These are phyloP conservation scores for Masticophis lateralis DNA, from an alignment of 2,797 vertebrate species.

Conservation along the genomic window DNA sequence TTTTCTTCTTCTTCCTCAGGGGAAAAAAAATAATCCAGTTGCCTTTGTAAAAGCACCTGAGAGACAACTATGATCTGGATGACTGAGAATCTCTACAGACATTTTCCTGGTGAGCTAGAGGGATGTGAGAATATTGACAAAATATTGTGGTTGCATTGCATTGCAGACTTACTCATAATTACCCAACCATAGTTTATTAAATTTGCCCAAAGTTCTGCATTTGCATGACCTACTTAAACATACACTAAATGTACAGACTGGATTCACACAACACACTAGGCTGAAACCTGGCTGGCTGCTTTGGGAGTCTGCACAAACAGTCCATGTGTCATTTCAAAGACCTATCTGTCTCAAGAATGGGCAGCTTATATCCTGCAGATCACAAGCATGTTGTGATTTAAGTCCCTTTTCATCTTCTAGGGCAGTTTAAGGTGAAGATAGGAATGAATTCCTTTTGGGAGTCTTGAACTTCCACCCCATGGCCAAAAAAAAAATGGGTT, in stretches of 20 bases:
- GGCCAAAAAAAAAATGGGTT: background rate
- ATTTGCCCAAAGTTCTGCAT: background rate
- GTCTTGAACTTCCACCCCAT: background rate
- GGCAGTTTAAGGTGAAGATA: background rate
- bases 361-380: background rate
- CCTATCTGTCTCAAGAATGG: background rate
- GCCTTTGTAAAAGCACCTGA: background rate
- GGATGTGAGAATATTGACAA: background rate
- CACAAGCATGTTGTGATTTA: background rate
- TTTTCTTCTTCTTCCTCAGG: background rate
- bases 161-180: background rate
- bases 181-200: background rate
- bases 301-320: background rate
- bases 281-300: background rate
- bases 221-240: background rate
- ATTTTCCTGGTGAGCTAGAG: background rate
- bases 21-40: background rate
- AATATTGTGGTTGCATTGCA: background rate
- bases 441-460: background rate
- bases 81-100: too few species aligned
- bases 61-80: background rate
- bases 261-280: background rate
- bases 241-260: background rate
- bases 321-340: background rate
- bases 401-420: background rate